Conservation (phyloP, 2,888 invertebrate genomes). For the Harpalus rufipes region DNA sequence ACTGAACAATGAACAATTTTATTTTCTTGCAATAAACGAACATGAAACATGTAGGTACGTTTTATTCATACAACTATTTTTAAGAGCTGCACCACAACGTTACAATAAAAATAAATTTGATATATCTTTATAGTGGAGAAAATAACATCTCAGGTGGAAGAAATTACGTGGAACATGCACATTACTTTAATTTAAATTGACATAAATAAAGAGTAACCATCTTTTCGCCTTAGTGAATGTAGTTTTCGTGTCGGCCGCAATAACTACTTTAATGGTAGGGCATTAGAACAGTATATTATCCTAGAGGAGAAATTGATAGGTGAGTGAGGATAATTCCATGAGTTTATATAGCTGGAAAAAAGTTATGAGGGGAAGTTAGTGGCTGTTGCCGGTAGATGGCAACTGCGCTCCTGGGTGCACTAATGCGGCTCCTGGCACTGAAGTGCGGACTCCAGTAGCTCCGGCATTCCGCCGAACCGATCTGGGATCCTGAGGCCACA, state of each 20-base stretch:
- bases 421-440: conserved; percentile 41
- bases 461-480: background rate
- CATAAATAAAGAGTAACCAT: conserved; percentile 18
- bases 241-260: conserved; percentile 10
- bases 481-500: conserved; percentile 35
- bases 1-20: background rate
- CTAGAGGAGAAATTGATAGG: conserved; percentile 36
- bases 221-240: conserved; percentile 8
- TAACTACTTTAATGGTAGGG: conserved; percentile 9
- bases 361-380: conserved; percentile 37
- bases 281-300: background rate
- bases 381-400: conserved; percentile 30
- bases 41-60: background rate
- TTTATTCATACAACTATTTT: too few relatives aligned
- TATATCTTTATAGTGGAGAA: background rate
- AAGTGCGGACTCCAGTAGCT: background rate
- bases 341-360: conserved; percentile 49
- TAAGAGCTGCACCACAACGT: background rate
- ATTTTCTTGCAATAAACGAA: background rate
- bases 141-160: conserved; percentile 1
- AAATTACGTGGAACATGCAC: conserved; percentile 13
- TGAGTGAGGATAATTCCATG: conserved; percentile 35
- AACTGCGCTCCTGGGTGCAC: conserved; percentile 60
- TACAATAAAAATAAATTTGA: background rate
- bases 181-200: conserved; percentile 15